Conservation (phyloP, 2,888 invertebrate species). For the Tinea pellionella region DNA sequence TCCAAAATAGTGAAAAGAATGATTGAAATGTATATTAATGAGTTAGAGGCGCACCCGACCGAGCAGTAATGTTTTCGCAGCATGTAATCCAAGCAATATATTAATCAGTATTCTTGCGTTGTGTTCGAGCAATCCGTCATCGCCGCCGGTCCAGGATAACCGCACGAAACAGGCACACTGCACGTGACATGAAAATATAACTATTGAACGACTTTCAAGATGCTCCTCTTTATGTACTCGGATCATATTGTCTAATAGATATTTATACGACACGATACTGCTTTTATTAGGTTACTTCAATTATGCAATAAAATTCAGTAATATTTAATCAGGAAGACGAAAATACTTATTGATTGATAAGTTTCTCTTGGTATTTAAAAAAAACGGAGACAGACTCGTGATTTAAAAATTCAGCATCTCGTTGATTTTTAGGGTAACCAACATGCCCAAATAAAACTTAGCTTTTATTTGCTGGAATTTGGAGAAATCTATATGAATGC, state of each 20-base stretch:
- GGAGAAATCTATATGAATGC: no score
- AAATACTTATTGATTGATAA: no score
- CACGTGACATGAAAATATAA: background rate
- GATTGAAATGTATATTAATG: no score
- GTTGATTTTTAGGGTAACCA: background rate
- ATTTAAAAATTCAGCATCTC: background rate
- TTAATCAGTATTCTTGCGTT: background rate
- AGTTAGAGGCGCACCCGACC: no score
- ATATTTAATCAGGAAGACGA: no score
- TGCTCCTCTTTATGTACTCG: background rate
- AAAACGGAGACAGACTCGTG: no score
- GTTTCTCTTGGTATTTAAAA: no score
- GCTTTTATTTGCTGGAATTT: no score
- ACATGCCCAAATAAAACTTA: background rate
- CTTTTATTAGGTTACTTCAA: no score
- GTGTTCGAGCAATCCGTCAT: slow-evolving; percentile 7
- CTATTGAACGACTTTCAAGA: background rate
- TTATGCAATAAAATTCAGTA: no score
- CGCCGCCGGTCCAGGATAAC: background rate
- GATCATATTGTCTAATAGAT: slow-evolving; percentile 1
- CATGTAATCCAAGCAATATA: background rate
- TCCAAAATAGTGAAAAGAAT: no score
- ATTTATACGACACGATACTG: background rate
- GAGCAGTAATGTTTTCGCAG: no score
- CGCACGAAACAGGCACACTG: background rate